A percentile compares a stretch with the other conserved stretches of the same genome.
These are phyloP conservation scores for Haliclystus octoradiatus DNA, from an alignment of 30 jellyfish, hydroid and myxozoan genomes.

Conservation along the genomic window DNA sequence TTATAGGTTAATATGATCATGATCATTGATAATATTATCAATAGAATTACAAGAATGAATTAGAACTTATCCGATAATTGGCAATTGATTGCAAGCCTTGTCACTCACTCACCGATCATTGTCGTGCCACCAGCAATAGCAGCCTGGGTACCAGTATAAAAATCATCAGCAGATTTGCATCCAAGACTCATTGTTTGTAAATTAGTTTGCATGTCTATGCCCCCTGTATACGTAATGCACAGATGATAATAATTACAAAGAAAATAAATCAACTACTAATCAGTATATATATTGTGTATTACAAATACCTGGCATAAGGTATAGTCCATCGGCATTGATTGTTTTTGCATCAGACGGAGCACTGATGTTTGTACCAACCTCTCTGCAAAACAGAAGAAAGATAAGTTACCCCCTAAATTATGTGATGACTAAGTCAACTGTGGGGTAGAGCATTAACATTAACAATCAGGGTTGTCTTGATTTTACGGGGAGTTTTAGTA, in stretches of 20 bases:
- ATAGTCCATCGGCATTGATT: neutral
- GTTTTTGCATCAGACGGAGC: neutral
- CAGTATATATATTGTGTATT: neutral
- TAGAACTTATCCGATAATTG: neutral
- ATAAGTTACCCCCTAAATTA: too few species aligned
- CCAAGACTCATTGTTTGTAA: neutral
- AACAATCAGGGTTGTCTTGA: too few species aligned
- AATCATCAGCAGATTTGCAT: neutral
- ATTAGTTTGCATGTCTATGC: neutral
- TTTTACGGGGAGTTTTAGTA: too few species aligned
- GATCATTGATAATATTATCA: too few species aligned
- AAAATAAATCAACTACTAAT: too few species aligned
- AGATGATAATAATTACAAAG: too few species aligned
- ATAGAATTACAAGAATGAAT: too few species aligned
- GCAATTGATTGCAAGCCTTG: neutral
- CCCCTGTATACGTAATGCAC: too few species aligned
- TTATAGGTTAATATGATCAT: too few species aligned
- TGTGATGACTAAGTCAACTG: too few species aligned
- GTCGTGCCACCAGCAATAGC: neutral
- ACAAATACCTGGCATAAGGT: neutral
- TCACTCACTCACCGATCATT: neutral
- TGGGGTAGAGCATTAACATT: too few species aligned
- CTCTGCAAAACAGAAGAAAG: neutral
- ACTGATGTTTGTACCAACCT: neutral
- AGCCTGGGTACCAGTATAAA: slow-evolving; percentile 1